Percentiles rank a stretch among this genome's conserved stretches.
phyloP scores from a whole-genome alignment of 2,797 vertebrate species.

The Catharus ustulatus region DNA sequence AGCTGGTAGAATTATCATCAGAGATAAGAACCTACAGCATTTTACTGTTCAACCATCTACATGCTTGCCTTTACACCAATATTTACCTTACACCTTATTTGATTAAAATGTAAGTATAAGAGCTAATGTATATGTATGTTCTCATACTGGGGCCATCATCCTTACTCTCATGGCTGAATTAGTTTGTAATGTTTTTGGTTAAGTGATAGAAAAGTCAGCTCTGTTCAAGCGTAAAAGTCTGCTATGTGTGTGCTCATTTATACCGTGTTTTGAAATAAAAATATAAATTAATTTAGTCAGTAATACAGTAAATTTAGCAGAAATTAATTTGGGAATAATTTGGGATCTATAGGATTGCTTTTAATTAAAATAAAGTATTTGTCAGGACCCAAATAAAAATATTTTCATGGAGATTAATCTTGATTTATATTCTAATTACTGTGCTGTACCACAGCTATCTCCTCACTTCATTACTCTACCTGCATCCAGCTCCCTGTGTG shows the following conservation, averaged over 20 bases:
- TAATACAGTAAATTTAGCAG: not conserved
- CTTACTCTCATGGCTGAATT: not conserved
- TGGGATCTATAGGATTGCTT: not conserved
- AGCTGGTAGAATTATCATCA: not conserved
- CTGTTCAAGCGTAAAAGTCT: not conserved
- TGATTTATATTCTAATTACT: not conserved
- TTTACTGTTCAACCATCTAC: not conserved
- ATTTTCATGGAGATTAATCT: not conserved
- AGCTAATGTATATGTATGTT: not conserved
- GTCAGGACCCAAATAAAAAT: not conserved
- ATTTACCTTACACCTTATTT: not conserved
- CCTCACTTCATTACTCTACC: not conserved
- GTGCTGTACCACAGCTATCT: not conserved
- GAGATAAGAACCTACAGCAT: not conserved
- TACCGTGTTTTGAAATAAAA: not conserved
- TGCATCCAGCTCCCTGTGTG: not conserved
- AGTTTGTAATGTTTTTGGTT: not conserved
- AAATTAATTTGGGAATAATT: not conserved
- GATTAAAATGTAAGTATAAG: not conserved
- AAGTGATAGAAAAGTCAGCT: not conserved
- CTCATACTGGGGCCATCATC: not conserved
- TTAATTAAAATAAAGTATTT: not conserved
- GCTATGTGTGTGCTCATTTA: not conserved
- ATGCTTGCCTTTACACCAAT: not conserved
- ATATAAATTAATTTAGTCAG: not conserved